Evolutionary conservation across 2,888 invertebrate species (phyloP), one percentile per base, ranked within the genome.

Genomic region (Nesidiocoris tenuis): DNA sequence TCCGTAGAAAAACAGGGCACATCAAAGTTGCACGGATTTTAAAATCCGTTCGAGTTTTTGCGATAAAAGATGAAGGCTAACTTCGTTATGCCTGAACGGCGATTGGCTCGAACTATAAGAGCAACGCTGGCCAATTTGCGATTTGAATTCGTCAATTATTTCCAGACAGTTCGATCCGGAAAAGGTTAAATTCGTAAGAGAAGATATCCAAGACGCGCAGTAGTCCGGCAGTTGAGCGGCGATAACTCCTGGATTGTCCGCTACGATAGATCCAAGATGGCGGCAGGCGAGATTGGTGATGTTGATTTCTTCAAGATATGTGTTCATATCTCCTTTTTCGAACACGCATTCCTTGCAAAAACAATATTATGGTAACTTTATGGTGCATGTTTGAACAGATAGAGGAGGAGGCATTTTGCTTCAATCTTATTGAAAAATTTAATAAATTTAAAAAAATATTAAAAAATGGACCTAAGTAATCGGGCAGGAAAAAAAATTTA

Each of bases 241-340:
- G n/a, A 23, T 1, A 17, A 25, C 2, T 7, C 25, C n/a, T 1
- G 65, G 39, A 18, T 25, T n/a, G 7, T n/a, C 19, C 25, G 17
- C 65, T 5, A 65, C 19, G 18, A 39, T 19, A 9, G 65, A 65
- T 5, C 25, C 25, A 7, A 65, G 5, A 25, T 25, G 18, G 12
- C 18, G 65, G 12, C 2, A 2, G 25, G 65, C 24, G 12, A 24
- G 5, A 16, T 25, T 2, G 19, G 21, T 12, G 25, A 72, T 18
- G 12, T n/a, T 61, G 39, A 72, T 21, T 23, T 72, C 72, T 63
- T 72, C 75, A 1, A 61, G 83, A 80, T 85, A 87, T 59, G 86
- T 84, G 81, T 90, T 90, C 77, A 86, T 84, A 81, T 89, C 89
- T 77, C 88, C 89, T 80, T 87, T 87, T 79, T 90, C 90, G 82